Base-by-base conservation (phyloP, 2,797 vertebrate species). In the Acanthis flammea region DNA sequence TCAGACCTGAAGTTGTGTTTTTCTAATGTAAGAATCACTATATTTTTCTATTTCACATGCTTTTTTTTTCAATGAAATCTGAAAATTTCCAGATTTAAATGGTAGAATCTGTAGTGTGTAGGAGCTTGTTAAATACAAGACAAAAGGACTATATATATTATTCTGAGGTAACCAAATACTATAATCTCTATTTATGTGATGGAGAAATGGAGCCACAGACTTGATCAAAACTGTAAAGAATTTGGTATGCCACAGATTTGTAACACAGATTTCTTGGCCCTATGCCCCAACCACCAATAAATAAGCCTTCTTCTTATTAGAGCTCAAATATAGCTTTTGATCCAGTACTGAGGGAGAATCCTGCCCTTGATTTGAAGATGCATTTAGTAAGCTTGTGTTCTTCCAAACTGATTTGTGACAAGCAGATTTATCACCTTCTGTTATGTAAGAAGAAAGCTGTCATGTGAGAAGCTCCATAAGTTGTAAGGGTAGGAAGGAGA, bases 251-350 rank as follows among this genome's bases (percentile, higher is more conserved):
- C 79, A 16, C 58, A 50, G 39, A 76, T 37, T 67, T 91, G 66
- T 53, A 95, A 51, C 50, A 44, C 42, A 85, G 25, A 37, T 83
- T 95, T 79, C 65, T 73, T 95, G 87, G 75, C 75, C 41, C 30
- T 62, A 1, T 68, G 78, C 47, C 68, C 30, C 68, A 89, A 15
- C 30, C 19, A 45, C 28, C 50, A 80, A 58, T 88, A 92, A 88
- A 70, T 86, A 86, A 92, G 50, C 10, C 42, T 89, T 54, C 68
- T 82, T 87, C 72, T 91, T 58, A 28, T 83, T 88, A 71, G 25
- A 87, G 50, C 47, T 77, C 61, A 91, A 87, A 89, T 91, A 61
- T 41, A 82, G 77, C 68, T 94, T 91, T 92, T 92, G 42, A 88
- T 88, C 79, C 90, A 67, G 25, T 24, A 54, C 61, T 86, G 72